A percentile compares a stretch with the other conserved stretches of the same genome.
Evolutionary conservation across 2,797 vertebrate genomes (phyloP).

Genomic region (Columba guinea): DNA sequence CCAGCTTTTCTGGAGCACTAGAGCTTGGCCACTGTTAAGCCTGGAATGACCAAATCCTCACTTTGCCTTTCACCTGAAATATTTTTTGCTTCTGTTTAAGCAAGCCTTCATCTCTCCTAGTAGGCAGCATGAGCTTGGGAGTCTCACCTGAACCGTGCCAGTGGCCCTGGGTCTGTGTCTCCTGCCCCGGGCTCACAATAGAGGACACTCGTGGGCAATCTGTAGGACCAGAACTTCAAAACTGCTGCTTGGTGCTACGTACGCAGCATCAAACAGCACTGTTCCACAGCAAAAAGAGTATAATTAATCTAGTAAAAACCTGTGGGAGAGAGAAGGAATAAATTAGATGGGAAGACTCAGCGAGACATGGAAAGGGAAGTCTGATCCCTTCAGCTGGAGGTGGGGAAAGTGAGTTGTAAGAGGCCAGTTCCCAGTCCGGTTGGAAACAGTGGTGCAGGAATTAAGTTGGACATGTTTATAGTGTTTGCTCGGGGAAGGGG

Average conservation of each 20-base stretch:
- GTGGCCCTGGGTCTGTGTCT: background rate
- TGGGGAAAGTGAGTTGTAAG: background rate
- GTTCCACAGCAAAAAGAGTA: background rate
- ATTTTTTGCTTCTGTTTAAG: background rate
- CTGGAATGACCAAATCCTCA: background rate
- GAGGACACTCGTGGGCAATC: fast-evolving
- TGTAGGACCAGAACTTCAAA: background rate
- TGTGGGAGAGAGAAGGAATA: background rate
- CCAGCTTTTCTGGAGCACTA: background rate
- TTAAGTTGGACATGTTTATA: background rate
- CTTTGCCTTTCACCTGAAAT: background rate
- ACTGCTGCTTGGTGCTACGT: background rate
- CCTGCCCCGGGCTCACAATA: background rate
- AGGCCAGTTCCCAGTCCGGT: background rate
- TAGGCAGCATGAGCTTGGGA: background rate
- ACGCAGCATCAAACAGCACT: background rate
- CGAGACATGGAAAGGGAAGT: background rate
- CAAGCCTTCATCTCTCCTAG: background rate
- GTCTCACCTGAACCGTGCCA: background rate
- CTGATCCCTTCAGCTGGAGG: background rate
- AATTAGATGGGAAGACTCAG: background rate
- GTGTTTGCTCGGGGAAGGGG: background rate
- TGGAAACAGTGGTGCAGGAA: background rate
- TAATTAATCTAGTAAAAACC: background rate
- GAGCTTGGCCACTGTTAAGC: background rate